Base-by-base conservation (phyloP, 2,888 invertebrate species). In the Acrobasis suavella region DNA sequence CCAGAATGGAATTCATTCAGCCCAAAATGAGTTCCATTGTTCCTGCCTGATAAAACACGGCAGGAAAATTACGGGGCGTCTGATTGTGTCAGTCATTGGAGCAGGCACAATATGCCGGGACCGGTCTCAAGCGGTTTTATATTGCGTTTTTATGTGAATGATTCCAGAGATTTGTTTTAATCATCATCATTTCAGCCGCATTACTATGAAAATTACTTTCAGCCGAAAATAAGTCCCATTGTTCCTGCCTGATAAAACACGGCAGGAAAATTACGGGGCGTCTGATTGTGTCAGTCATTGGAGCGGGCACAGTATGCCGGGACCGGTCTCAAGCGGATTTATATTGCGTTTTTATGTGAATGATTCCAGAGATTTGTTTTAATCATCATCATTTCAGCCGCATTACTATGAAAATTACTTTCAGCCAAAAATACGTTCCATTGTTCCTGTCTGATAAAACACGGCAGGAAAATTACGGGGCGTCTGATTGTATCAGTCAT, bases 391-490 rank as follows among this genome's bases (percentile, higher is more conserved):
- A 32, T 22, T 22, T 22, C 8, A 9, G 8, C 9, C 1, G 5
- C 8, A 10, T 39, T 39, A 39, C 2, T 39, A 2, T 5, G 5
- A 22, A 22, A n/a, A n/a, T n/a, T n/a, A n/a, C 87, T 89, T 89
- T 88, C 85, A 88, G 78, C 75, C 82, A 81, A 83, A 90, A 89
- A 89, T 87, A 88, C 89, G 86, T 81, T 80, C 82, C 76, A 87
- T 89, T 89, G 90, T 90, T 86, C 85, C 85, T 76, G 67, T 2
- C 46, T 83, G 88, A 86, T 87, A 85, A 86, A 87, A 87, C 85
- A 87, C 81, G 81, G 81, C 89, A 89, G 89, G 89, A 89, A 89
- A 90, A 90, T 90, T 90, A 90, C 84, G 77, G 82, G 73, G 82
- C 78, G 70, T 72, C 73, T 77, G 81, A 78, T 82, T 78, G 82